These are phyloP conservation scores for Lonchura striata DNA, from an alignment of 2,113 vertebrate species.

Conservation along the genomic window DNA sequence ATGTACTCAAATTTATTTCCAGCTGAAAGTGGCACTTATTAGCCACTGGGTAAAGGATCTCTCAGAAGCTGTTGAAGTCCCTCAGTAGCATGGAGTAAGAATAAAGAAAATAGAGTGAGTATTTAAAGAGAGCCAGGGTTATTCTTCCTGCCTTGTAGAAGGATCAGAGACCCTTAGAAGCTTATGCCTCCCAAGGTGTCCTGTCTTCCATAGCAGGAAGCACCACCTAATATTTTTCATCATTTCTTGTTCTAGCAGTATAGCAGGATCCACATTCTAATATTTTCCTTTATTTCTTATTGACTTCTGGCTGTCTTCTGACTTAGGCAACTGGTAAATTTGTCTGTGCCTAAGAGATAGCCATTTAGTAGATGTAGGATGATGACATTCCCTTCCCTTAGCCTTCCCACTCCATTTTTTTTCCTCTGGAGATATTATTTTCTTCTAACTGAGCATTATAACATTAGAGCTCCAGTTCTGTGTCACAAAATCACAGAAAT, in stretches of 20 bases:
- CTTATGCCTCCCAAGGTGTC: not conserved
- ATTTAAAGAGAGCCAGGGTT: not conserved
- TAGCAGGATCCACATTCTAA: not conserved
- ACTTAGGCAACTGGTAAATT: not conserved
- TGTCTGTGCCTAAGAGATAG: not conserved
- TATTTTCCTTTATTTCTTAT: not conserved
- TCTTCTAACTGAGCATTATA: not conserved
- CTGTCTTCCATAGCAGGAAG: not conserved
- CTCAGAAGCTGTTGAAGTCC: not conserved
- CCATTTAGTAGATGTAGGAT: not conserved
- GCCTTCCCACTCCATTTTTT: rapidly evolving
- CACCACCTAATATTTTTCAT: not conserved
- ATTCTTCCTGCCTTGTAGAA: not conserved
- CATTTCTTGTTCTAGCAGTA: not conserved
- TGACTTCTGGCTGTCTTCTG: not conserved
- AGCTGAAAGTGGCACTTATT: not conserved
- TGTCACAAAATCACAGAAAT: not conserved
- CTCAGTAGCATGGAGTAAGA: not conserved
- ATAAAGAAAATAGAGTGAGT: not conserved
- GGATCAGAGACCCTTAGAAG: not conserved
- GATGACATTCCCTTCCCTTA: not conserved
- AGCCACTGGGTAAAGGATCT: not conserved
- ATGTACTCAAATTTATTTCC: not conserved
- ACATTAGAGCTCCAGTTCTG: not conserved
- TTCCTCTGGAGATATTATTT: not conserved